Conservation (phyloP, 2,888 invertebrate species). For the Onchidella celtica region DNA sequence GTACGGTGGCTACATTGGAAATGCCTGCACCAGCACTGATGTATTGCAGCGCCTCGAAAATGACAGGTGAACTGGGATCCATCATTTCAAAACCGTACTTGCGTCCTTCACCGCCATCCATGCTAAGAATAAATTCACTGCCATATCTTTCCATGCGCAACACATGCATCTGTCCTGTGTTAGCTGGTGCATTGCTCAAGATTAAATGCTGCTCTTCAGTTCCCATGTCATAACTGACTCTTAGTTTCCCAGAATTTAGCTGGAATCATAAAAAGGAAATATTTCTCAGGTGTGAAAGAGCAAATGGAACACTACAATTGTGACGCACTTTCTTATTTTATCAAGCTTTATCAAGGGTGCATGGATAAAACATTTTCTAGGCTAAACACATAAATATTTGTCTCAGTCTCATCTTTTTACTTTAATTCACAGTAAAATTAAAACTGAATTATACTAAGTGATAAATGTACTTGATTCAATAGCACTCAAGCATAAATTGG, state of each 20-base stretch:
- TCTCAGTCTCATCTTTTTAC: no score
- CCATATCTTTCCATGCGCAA: conserved; percentile 94
- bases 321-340: no score
- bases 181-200: conserved; percentile 92
- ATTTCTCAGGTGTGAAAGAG: no score
- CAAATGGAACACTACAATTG: no score
- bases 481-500: no score
- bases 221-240: conserved; percentile 90
- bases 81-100: conserved; percentile 80
- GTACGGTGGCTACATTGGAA: not conserved
- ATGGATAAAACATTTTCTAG: no score
- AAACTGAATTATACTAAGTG: no score
- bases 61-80: conserved; percentile 70
- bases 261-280: conserved; percentile 76
- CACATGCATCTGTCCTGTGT: conserved; percentile 98
- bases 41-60: conserved; percentile 20
- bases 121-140: conserved; percentile 93
- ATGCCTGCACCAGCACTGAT: conserved; percentile 35
- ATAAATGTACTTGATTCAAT: no score
- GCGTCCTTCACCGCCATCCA: conserved; percentile 95
- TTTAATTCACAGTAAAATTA: no score
- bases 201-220: conserved; percentile 80
- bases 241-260: conserved; percentile 93
- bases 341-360: no score
- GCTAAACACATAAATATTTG: no score